These are phyloP conservation scores for Mesorhabditis sp. DNA, from an alignment of 2,888 invertebrate genomes.

Conservation along the genomic window DNA sequence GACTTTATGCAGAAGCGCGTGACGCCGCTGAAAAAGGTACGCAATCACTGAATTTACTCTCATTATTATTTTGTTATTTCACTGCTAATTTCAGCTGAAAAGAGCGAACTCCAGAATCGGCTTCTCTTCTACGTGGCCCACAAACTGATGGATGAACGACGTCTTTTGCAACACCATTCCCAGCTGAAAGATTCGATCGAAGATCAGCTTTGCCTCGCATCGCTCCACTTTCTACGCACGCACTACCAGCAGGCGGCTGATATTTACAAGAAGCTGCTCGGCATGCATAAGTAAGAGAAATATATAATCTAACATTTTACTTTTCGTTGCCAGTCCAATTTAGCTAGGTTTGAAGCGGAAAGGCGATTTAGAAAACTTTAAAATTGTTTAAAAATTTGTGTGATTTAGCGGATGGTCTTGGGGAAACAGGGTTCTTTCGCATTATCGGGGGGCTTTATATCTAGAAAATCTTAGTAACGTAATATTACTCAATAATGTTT, in stretches of 20 bases:
- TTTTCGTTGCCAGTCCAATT: too few species aligned
- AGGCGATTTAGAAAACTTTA: too few species aligned
- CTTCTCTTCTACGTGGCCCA: constrained; percentile 87
- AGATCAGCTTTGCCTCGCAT: constrained; percentile 89
- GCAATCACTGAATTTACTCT: not conserved
- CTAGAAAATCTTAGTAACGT: too few species aligned
- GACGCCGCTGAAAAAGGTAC: constrained; percentile 65
- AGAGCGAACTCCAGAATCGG: constrained; percentile 73
- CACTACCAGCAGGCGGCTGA: constrained; percentile 98
- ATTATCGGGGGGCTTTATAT: too few species aligned
- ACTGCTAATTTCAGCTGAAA: constrained; percentile 53
- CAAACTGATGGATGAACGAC: constrained; percentile 82
- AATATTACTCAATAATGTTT: too few species aligned
- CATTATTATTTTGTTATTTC: too few species aligned
- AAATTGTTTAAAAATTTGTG: too few species aligned
- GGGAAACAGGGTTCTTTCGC: too few species aligned
- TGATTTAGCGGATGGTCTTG: too few species aligned
- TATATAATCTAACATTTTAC: too few species aligned
- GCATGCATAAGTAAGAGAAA: constrained; percentile 76
- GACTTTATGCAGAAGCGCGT: constrained; percentile 73
- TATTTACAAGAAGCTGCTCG: constrained; percentile 86
- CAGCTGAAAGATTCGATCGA: constrained; percentile 81
- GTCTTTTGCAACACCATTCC: constrained; percentile 78
- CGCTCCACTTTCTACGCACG: constrained; percentile 88
- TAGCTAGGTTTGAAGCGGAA: too few species aligned